phyloP scores from a whole-genome alignment of 2,888 invertebrate genomes.

The Odontomyia ornata region DNA sequence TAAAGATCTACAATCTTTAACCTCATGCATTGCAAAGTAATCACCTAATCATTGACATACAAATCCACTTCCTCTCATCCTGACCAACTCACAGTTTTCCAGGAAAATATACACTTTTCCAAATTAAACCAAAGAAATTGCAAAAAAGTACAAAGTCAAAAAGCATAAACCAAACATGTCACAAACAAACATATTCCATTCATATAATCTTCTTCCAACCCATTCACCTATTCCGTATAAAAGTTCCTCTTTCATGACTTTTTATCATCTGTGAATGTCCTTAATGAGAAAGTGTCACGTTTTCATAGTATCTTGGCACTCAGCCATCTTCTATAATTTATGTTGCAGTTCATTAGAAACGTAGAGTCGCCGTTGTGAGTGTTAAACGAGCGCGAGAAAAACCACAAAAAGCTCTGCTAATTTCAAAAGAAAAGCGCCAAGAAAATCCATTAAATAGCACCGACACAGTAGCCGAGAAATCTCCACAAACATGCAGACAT shows the following conservation, averaged over 20 bases:
- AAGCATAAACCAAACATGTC: not conserved
- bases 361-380: conserved; percentile 27
- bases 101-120: too few species aligned
- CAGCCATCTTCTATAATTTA: conserved; percentile 34
- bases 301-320: conserved; percentile 23
- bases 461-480: not conserved
- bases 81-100: too few species aligned
- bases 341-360: conserved; percentile 41
- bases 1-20: too few species aligned
- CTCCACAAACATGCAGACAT: not conserved
- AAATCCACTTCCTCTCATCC: too few species aligned
- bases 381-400: not conserved
- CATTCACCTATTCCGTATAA: not conserved
- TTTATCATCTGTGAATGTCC: too few species aligned
- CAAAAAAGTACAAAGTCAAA: too few species aligned
- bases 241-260: too few species aligned
- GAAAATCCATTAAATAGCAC: conserved; percentile 17
- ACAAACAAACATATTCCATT: not conserved
- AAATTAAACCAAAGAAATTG: too few species aligned
- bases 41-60: too few species aligned
- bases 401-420: not conserved
- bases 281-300: conserved; percentile 27
- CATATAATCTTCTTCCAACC: not conserved
- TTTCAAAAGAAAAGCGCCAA: conserved; percentile 1
- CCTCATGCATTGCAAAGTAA: too few species aligned